Base-by-base conservation (phyloP, 2,888 invertebrate genomes). In the Dasysyrphus albostriatus region DNA sequence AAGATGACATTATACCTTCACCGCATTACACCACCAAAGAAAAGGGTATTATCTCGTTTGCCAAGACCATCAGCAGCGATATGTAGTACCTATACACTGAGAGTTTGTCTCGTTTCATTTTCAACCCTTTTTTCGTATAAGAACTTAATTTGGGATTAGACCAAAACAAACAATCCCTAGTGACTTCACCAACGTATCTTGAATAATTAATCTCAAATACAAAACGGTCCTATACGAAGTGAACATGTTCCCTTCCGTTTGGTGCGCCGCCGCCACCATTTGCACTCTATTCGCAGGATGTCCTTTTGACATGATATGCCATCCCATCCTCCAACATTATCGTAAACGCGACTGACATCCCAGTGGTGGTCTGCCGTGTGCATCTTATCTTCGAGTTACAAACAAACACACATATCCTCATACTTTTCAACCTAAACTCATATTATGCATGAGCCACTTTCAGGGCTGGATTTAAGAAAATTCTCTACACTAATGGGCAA, bases 121-220 rank as follows among this genome's bases (percentile, higher is more conserved):
- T 79, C 29, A 54, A 54, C 54, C 51, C 39, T 69, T n/a, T n/a
- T n/a, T n/a, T 69, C 47, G 78, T 74, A 12, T 51, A 74, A 59
- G 83, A 83, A 87, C 83, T 83, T 78, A 82, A 87, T 83, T 87
- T 87, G 51, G 83, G 78, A 83, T 79, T 83, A 87, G 72, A 70
- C 70, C 72, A 59, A 24, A 24, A 74, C 73, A 79, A 83, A 79
- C 87, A 87, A 83, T 83, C 83, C 83, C 87, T 37, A 44, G 56
- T 74, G 83, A 74, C 74, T 78, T 63, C 87, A 83, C 87, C 87
- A 65, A 75, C 77, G 69, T 77, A 78, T 87, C 78, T 87, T 87
- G 74, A 82, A 87, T 87, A 83, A 83, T 87, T 87, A 87, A 87
- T 83, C 74, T 83, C 32, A 83, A 83, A 73, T 83, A 79, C 70